Base-by-base conservation (phyloP, 1,140 invertebrate genomes). In the Musca domestica region DNA sequence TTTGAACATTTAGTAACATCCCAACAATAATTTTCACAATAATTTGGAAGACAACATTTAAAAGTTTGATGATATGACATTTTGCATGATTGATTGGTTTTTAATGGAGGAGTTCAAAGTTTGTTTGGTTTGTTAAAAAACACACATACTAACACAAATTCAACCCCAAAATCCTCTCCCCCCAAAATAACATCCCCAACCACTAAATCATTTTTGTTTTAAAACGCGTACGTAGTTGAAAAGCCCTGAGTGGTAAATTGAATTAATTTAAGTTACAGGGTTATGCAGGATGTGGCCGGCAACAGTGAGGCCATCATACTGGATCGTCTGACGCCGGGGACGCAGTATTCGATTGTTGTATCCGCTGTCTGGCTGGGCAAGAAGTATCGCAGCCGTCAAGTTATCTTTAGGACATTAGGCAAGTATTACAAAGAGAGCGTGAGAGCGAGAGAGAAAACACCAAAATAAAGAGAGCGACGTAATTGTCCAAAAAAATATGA, bases 331-430 rank as follows among this genome's bases (percentile, higher is more conserved):
- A 86, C 89, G 73, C 90, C 92, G n/a, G 90, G 93, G 77, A 94
- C 92, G 14, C 91, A 93, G 81, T 95, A 95, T 76, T 92, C 93
- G 71, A 85, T 95, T 54, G 89, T 90, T 2, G 91, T 95, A 48
- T 90, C 91, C 25, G 92, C 92, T 65, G 87, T 94, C 41, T 89
- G 88, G 84, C 87, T 86, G 54, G 90, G 91, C 64, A 91, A 89
- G 71, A 92, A 91, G 78, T 91, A 88, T 81, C 86, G 90, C 73
- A 94, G 92, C 79, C 87, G 90, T 75, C 90, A 91, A 71, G 91
- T 94, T 78, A 90, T 93, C 85, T 94, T 95, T 86, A 89, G 90
- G 81, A 95, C 92, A 67, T 86, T 92, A 81, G 91, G 92, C 94
- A 84, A 90, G 71, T 70, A 67, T 54, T 15, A 48, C n/a, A 30